Conservation (phyloP, 53 echinoderm and acorn worm genomes). For the Arbacia lixula region DNA sequence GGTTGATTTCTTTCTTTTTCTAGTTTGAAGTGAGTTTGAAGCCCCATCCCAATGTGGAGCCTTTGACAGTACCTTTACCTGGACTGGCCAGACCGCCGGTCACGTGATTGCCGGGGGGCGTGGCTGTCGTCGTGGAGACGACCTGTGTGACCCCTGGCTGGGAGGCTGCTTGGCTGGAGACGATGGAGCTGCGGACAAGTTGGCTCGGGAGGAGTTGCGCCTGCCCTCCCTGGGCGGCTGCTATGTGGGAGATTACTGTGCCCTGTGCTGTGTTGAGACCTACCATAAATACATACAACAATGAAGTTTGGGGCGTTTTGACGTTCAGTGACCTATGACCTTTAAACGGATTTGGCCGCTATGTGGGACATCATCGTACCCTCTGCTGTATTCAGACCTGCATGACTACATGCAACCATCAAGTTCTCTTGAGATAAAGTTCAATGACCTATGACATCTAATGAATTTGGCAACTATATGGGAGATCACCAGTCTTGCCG, state of each 20-base stretch:
- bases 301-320: no score
- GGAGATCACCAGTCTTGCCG: no score
- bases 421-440: no score
- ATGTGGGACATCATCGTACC: no score
- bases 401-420: no score
- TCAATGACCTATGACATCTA: no score
- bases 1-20: no score
- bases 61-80: conserved; percentile 82
- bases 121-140: conserved; percentile 60
- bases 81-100: conserved; percentile 62
- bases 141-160: conserved; percentile 17
- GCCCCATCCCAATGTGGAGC: conserved; percentile 61
- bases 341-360: no score
- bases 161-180: conserved; percentile 27
- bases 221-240: conserved; percentile 32
- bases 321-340: no score
- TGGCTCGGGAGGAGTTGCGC: conserved; percentile 38
- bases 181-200: conserved; percentile 27
- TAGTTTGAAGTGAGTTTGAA: background rate
- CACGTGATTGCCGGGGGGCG: conserved; percentile 29
- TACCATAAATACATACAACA: no score
- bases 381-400: no score
- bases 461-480: no score
- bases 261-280: conserved; percentile 64
- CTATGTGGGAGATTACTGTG: conserved; percentile 62